phyloP scores from a whole-genome alignment of 2,888 invertebrate genomes.

The Therioaphis trifolii region DNA sequence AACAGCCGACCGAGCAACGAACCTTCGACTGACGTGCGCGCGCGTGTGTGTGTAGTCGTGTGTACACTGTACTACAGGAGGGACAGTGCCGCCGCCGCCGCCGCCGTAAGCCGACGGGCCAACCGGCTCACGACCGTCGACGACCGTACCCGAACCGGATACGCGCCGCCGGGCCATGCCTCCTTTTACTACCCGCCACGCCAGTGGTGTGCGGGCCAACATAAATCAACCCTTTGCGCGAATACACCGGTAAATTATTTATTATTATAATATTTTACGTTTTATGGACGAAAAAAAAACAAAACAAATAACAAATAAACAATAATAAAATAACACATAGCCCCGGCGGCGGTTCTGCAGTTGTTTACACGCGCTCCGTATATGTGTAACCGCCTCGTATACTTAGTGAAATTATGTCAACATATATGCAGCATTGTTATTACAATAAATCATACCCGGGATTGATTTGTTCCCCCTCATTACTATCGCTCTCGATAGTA shows the following conservation, averaged over 20 bases:
- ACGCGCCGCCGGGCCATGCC: constrained; percentile 38
- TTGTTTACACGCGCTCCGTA: too few relatives aligned
- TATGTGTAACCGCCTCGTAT: too few relatives aligned
- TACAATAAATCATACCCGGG: too few relatives aligned
- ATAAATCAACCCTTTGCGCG: constrained; percentile 31
- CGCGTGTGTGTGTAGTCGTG: constrained; percentile 49
- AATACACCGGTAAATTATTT: neutral
- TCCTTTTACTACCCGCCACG: constrained; percentile 33
- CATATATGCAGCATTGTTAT: too few relatives aligned
- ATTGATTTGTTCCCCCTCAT: too few relatives aligned
- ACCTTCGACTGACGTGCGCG: constrained; percentile 61
- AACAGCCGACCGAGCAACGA: constrained; percentile 57
- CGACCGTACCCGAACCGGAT: constrained; percentile 62
- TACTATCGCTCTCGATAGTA: too few relatives aligned
- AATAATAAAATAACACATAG: too few relatives aligned
- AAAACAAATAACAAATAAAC: too few relatives aligned
- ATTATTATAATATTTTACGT: constrained; percentile 10
- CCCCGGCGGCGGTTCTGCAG: neutral
- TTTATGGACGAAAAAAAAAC: too few relatives aligned
- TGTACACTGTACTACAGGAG: constrained; percentile 16
- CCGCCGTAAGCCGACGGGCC: constrained; percentile 27
- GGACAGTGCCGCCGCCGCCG: constrained; percentile 36
- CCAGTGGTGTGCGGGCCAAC: neutral
- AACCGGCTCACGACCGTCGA: constrained; percentile 56
- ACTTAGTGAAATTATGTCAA: too few relatives aligned